Percentiles rank a stretch among this genome's conserved stretches.
These are phyloP conservation scores for Hirtodrosophila duncani DNA, from an alignment of 2,888 invertebrate genomes.

Conservation along the genomic window DNA sequence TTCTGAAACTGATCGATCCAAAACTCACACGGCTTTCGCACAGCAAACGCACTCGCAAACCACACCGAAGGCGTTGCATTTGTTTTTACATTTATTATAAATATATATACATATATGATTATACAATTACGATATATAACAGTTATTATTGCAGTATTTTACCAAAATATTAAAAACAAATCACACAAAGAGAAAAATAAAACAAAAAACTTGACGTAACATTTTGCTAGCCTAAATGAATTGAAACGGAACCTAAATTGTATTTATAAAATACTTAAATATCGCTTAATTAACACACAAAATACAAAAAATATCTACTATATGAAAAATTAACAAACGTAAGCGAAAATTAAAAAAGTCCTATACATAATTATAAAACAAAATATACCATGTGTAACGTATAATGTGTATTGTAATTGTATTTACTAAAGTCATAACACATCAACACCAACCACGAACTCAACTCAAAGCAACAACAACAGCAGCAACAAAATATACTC, in stretches of 20 bases:
- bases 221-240: slow-evolving; percentile 70
- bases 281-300: slow-evolving; percentile 53
- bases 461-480: slow-evolving; percentile 23
- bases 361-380: slow-evolving; percentile 47
- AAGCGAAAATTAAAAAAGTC: slow-evolving; percentile 35
- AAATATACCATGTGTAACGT: slow-evolving; percentile 46
- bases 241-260: slow-evolving; percentile 58
- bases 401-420: slow-evolving; percentile 62
- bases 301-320: slow-evolving; percentile 3
- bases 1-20: too few relatives aligned
- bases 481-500: slow-evolving; percentile 64
- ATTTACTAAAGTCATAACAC: slow-evolving; percentile 53
- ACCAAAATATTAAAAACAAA: slow-evolving; percentile 44
- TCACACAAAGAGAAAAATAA: slow-evolving; percentile 12
- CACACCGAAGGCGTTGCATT: slow-evolving; percentile 42
- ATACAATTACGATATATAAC: slow-evolving; percentile 53
- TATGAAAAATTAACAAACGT: slow-evolving; percentile 26
- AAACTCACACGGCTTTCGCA: slow-evolving; percentile 55
- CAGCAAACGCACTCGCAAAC: slow-evolving; percentile 55
- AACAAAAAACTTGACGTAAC: slow-evolving; percentile 50
- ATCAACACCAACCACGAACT: slow-evolving; percentile 40
- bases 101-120: too few relatives aligned
- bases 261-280: slow-evolving; percentile 71
- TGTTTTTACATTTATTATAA: slow-evolving; percentile 54
- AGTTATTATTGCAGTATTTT: slow-evolving; percentile 68